Base-by-base conservation (phyloP, 53 echinoderm and acorn worm genomes). In the Paracentrotus lividus region DNA sequence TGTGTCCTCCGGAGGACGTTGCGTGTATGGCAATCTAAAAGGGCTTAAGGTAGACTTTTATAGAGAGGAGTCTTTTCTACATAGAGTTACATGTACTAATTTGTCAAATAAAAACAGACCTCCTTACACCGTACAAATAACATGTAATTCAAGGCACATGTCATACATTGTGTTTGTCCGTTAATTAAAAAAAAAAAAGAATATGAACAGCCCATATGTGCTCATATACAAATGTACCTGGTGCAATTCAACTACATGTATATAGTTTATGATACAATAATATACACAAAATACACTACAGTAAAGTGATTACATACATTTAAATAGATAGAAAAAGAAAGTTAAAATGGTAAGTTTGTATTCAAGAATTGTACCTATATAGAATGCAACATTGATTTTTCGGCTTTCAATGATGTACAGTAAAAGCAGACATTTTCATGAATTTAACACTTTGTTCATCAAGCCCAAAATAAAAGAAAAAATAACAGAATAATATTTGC, bases 271-370 rank as follows among this genome's bases (percentile, higher is more conserved):
- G 5, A 72, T 72, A 72, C 40, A 40, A 40, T 72, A 72, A 72
- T 72, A 72, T 72, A 72, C 72, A 72, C 72, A 72, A 72, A 38
- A 15, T 16, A 72, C 40, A 72, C 72, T 72, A 72, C 16, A 72
- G 2, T 69, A 18, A 57, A 72, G 69, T 18, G 4, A 38, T 40
- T 40, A 72, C 72, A 36, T 36, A 72, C 72, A 72, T 72, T 72
- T 72, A 72, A 72, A 72, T 72, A 69, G 69, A 69, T 69, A 72
- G 72, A 72, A 38, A 72, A 8, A 14, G 20, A 72, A 72, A 40
- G 20, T 1, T 64, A 40, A 72, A 72, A 72, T 3, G 40, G 40
- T 72, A 72, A 72, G 38, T 40, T 31, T 64, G 1, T 29, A 64
- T 29, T 27, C 27, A 31, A 29, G 31, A 64, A 31, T 29, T 64